Percentiles rank a stretch among this genome's conserved stretches.
These are phyloP conservation scores for Dipodomys merriami DNA, from an alignment of 2,113 vertebrate genomes.

Conservation along the genomic window DNA sequence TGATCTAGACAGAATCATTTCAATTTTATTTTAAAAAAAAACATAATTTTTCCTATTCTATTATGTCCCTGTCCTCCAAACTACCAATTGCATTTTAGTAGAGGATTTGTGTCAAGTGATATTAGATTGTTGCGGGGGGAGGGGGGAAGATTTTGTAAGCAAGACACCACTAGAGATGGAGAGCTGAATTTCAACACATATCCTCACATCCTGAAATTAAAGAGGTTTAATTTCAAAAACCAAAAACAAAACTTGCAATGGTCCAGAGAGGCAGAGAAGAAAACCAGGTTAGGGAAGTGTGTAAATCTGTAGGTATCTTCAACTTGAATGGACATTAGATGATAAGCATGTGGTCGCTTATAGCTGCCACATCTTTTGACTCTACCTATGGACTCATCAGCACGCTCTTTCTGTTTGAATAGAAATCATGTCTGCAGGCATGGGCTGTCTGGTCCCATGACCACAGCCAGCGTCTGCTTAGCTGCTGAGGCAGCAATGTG, in stretches of 20 bases:
- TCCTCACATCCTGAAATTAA: not conserved
- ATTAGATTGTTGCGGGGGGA: not conserved
- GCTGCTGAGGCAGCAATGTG: constrained; percentile 66
- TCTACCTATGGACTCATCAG: constrained; percentile 78
- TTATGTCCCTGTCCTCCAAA: not conserved
- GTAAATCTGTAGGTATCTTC: not conserved
- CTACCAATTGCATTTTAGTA: not conserved
- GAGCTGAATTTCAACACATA: not conserved
- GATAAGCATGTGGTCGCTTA: not conserved
- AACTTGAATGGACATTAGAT: not conserved
- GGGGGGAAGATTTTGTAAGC: not conserved
- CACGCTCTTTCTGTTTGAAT: constrained; percentile 71
- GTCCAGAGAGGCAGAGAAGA: not conserved
- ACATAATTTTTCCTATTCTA: not conserved
- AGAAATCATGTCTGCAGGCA: constrained; percentile 66
- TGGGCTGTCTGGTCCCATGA: constrained; percentile 71
- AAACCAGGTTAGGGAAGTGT: not conserved
- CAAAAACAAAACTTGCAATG: not conserved
- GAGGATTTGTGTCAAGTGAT: not conserved
- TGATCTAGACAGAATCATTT: not conserved
- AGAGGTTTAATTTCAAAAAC: not conserved
- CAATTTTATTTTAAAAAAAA: not conserved
- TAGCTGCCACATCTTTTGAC: not conserved
- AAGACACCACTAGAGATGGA: not conserved
- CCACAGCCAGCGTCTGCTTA: constrained; percentile 59